Conservation (phyloP, 2,113 vertebrate species). For the Mungos mungo region DNA sequence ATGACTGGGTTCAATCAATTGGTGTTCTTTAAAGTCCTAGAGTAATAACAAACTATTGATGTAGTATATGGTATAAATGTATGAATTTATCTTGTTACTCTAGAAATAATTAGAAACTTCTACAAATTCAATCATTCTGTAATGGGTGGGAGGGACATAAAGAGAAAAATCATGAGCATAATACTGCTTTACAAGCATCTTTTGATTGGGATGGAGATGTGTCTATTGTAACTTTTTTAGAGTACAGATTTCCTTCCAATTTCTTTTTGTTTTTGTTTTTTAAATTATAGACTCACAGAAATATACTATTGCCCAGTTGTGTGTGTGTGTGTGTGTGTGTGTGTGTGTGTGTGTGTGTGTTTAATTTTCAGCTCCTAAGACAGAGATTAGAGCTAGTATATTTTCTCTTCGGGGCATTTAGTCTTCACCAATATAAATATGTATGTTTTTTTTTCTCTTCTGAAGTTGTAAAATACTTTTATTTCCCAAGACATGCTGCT, state of each 20-base stretch:
- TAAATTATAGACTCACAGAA: neutral
- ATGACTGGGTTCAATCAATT: neutral
- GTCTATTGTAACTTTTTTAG: neutral
- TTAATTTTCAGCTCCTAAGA: neutral
- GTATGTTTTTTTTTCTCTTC: neutral
- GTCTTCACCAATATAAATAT: neutral
- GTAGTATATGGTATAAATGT: neutral
- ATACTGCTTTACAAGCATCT: neutral
- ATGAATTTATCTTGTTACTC: neutral
- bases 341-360: neutral
- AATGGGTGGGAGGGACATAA: neutral
- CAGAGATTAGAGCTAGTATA: neutral
- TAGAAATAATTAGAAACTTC: neutral
- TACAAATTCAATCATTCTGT: slow-evolving; percentile 5
- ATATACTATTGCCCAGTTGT: neutral
- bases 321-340: too few species aligned
- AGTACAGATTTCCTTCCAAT: neutral
- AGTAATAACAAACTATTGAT: neutral
- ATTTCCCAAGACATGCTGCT: neutral
- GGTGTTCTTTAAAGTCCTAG: neutral
- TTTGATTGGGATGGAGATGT: neutral
- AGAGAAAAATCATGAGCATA: neutral
- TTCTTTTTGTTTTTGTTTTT: neutral
- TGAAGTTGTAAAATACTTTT: neutral
- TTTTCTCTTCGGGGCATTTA: neutral